Percentiles rank a stretch among this genome's conserved stretches.
phyloP scores from a whole-genome alignment of 2,113 vertebrate genomes.

The Pseudolaguvia tuberculata region DNA sequence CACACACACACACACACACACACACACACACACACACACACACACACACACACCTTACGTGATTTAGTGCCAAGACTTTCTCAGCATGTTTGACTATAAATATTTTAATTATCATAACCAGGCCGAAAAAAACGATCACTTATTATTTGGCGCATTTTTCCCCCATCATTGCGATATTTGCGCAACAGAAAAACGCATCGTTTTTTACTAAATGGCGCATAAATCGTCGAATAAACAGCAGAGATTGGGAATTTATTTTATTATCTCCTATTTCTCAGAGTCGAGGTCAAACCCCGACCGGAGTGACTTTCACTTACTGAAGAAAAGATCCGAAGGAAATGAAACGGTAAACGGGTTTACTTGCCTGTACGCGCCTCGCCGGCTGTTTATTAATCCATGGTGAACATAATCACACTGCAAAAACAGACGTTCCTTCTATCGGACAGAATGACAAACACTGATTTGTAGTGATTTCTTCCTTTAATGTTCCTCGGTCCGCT shows the following conservation, averaged over 20 bases:
- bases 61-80: constrained; percentile 10
- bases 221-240: no score
- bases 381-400: constrained; percentile 42
- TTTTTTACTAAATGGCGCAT: not conserved
- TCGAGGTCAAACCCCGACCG: constrained; percentile 4
- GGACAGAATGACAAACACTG: not conserved
- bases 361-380: constrained; percentile 46
- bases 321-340: not conserved
- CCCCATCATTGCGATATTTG: not conserved
- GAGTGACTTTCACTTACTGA: constrained; percentile 20
- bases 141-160: not conserved
- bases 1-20: constrained; percentile 1
- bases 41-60: not conserved
- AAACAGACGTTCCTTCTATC: not conserved
- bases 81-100: constrained; percentile 13
- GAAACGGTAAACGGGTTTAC: constrained; percentile 27
- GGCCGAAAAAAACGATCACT: not conserved
- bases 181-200: not conserved
- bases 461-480: not conserved
- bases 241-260: no score
- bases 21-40: no score
- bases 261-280: not conserved
- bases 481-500: not conserved
- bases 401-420: constrained; percentile 6
- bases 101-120: constrained; percentile 7